Base-by-base conservation (phyloP, 2,888 invertebrate genomes). In the Eupithecia tripunctaria region DNA sequence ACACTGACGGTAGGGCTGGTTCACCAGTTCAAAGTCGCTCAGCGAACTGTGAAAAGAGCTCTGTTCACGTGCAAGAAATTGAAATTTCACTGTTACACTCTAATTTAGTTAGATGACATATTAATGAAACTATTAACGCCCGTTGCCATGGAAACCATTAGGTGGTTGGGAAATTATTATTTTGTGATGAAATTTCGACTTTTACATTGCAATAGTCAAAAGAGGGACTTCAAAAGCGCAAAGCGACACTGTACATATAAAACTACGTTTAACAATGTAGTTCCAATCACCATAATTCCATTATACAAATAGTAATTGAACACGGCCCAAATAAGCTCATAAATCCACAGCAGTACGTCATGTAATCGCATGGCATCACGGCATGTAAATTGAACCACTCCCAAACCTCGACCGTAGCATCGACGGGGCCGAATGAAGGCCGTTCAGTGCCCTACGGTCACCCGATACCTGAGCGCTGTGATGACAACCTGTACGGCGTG, bases 341-440 rank as follows among this genome's bases (percentile, higher is more conserved):
- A 32, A 63, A 64, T 59, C 41, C 59, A 60, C 59, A 69, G 47
- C 25, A 62, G 62, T 66, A 62, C 62, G 70, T 68, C 64, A 41
- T 51, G 38, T 36, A 38, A 63, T 60, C 56, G 25, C 32, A 41
- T 67, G 59, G 47, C 71, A 69, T 38, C 60, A 74, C 68, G 68
- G 63, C 59, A 70, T 72, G 69, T 72, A 72, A 70, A 75, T 67
- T 21, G 62, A 51, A n/a, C 67, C 74, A 67, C 72, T 72, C 74
- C 74, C 72, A 72, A 70, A 75, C 67, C 69, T 74, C 71, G 64
- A 64, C 72, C 72, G 69, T 62, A 74, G 74, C 27, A 64, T 59
- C 70, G 72, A 72, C 74, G 71, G 73, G 73, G 72, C 76, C 73
- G 72, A 10, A 60, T 41, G 68, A 69, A 74, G 74, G 74, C 67